Evolutionary conservation across 2,113 vertebrate genomes (phyloP).

Genomic region (Narcine bancroftii): DNA sequence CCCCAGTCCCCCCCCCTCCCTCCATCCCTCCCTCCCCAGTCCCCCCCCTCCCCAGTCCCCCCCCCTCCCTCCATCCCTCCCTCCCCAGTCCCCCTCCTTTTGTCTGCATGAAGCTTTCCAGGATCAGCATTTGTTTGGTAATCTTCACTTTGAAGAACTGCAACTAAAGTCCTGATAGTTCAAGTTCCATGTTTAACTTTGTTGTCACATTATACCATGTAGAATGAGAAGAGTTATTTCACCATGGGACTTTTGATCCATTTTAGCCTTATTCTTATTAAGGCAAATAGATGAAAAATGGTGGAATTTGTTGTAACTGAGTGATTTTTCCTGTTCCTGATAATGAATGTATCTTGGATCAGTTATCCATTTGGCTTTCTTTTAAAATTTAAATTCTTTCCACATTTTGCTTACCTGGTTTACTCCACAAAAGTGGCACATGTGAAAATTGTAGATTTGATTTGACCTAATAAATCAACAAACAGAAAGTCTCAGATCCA

Average conservation of each 20-base stretch:
- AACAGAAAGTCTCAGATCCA: background rate
- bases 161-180: too few species aligned
- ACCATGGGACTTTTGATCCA: too few species aligned
- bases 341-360: background rate
- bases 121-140: background rate
- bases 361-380: background rate
- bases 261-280: background rate
- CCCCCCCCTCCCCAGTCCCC: too few species aligned
- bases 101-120: background rate
- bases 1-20: too few species aligned
- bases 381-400: too few species aligned
- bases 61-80: too few species aligned
- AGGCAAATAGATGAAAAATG: background rate
- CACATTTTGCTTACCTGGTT: background rate
- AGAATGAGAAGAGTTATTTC: too few species aligned
- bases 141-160: background rate
- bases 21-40: too few species aligned
- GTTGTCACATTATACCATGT: too few species aligned
- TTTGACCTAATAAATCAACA: background rate
- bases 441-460: background rate
- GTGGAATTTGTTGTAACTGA: too few species aligned
- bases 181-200: too few species aligned
- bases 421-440: background rate
- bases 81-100: too few species aligned
- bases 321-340: background rate